A percentile compares a stretch with the other conserved stretches of the same genome.
Evolutionary conservation across 2,797 vertebrate genomes (phyloP).

Genomic region (Cossypha dichroa): DNA sequence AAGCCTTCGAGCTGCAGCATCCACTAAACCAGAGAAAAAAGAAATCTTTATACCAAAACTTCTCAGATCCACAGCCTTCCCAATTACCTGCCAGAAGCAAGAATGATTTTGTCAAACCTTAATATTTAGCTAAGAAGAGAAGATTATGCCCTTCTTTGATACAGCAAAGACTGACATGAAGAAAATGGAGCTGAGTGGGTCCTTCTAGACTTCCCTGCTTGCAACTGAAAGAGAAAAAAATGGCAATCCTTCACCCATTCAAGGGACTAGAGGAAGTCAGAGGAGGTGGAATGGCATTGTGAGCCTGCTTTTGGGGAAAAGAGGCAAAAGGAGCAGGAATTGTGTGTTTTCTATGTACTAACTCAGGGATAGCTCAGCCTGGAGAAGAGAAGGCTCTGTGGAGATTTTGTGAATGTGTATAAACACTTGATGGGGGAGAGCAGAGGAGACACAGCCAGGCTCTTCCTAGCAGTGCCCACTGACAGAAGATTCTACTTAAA

Average conservation of each 20-base stretch:
- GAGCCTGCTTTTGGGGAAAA: neutral
- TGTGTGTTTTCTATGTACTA: neutral
- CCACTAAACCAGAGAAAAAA: neutral
- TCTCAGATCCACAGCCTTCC: neutral
- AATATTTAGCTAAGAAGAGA: neutral
- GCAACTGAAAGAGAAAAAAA: neutral
- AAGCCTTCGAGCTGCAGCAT: neutral
- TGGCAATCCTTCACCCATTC: neutral
- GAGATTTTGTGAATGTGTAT: neutral
- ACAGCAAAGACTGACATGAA: neutral
- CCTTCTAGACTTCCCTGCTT: neutral
- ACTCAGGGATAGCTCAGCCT: neutral
- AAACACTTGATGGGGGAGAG: neutral
- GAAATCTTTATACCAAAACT: neutral
- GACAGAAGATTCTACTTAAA: neutral
- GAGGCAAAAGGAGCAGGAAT: neutral
- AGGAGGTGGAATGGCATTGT: neutral
- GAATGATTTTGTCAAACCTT: neutral
- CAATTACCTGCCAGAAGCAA: neutral
- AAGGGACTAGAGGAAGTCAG: neutral
- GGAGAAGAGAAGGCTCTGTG: neutral
- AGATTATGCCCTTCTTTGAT: neutral
- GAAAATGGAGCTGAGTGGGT: rapidly evolving
- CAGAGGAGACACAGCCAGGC: neutral
- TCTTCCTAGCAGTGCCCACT: neutral